Percentiles rank a stretch among this genome's conserved stretches.
These are phyloP conservation scores for Archips crataeganus DNA, from an alignment of 2,888 invertebrate species.

Conservation along the genomic window DNA sequence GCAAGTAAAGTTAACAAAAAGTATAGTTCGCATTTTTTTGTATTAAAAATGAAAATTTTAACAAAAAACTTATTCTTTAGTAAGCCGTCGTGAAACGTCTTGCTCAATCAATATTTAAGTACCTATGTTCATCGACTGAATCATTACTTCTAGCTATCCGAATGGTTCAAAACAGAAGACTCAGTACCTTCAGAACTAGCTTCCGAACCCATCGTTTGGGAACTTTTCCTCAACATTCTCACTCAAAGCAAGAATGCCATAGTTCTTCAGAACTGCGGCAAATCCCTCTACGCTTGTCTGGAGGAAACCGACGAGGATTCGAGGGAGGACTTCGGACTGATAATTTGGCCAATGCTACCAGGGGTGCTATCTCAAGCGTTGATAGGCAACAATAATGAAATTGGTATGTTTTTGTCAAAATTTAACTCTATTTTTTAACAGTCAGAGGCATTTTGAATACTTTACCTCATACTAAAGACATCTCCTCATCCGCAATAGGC, in stretches of 20 bases:
- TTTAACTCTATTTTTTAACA: neutral
- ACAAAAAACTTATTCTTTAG: too few relatives aligned
- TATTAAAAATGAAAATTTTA: too few relatives aligned
- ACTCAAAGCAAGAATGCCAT: conserved; percentile 57
- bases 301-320: conserved; percentile 61
- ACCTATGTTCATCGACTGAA: too few relatives aligned
- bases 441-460: too few relatives aligned
- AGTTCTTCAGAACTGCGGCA: conserved; percentile 64
- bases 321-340: conserved; percentile 60
- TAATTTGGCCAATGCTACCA: conserved; percentile 71
- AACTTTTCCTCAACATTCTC: conserved; percentile 69
- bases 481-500: too few relatives aligned
- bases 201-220: conserved; percentile 67
- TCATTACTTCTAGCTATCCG: conserved; percentile 60
- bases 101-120: too few relatives aligned
- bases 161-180: conserved; percentile 75
- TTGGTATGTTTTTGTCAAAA: conserved; percentile 58
- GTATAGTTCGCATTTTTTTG: too few relatives aligned
- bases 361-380: conserved; percentile 67
- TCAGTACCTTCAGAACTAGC: conserved; percentile 68
- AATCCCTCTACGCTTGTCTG: conserved; percentile 62
- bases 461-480: too few relatives aligned
- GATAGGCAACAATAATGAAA: conserved; percentile 62
- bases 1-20: too few relatives aligned
- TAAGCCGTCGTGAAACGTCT: too few relatives aligned